Evolutionary conservation across 2,888 invertebrate species (phyloP).

Genomic region (Achlya flavicornis): DNA sequence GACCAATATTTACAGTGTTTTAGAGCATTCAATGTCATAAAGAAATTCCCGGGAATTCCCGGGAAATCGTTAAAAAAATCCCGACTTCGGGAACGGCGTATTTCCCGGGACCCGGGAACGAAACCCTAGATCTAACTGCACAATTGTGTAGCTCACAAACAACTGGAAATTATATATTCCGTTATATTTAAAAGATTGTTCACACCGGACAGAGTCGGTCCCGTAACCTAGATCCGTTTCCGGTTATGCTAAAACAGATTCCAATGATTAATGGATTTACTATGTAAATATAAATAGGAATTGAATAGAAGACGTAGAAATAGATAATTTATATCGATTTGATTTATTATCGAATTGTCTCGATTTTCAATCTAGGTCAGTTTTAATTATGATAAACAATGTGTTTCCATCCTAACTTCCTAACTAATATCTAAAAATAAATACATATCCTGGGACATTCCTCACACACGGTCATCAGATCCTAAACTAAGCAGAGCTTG

Average conservation of each 20-base stretch:
- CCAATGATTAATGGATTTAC: conserved; percentile 2
- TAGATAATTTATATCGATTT: conserved; percentile 7
- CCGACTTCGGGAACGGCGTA: too few relatives aligned
- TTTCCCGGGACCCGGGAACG: too few relatives aligned
- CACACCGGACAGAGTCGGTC: conserved; percentile 24
- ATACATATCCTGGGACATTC: too few relatives aligned
- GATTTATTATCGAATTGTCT: conserved; percentile 2
- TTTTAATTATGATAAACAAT: not conserved
- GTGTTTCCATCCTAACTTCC: not conserved
- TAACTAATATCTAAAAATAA: too few relatives aligned
- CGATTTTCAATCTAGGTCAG: not conserved
- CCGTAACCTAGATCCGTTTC: conserved; percentile 50
- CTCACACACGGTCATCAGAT: too few relatives aligned
- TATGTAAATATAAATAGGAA: conserved; percentile 9
- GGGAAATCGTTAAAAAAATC: too few relatives aligned
- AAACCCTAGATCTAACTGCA: too few relatives aligned
- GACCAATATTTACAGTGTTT: too few relatives aligned
- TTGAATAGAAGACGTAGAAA: conserved; percentile 8
- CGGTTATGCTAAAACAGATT: conserved; percentile 28
- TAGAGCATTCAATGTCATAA: too few relatives aligned
- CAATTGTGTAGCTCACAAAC: not conserved
- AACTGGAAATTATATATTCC: not conserved
- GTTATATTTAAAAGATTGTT: conserved; percentile 27
- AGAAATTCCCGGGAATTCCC: too few relatives aligned
- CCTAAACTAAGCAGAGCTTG: too few relatives aligned